These are phyloP conservation scores for Mastomys natalensis DNA, from an alignment of 2,113 vertebrate species.

Conservation along the genomic window DNA sequence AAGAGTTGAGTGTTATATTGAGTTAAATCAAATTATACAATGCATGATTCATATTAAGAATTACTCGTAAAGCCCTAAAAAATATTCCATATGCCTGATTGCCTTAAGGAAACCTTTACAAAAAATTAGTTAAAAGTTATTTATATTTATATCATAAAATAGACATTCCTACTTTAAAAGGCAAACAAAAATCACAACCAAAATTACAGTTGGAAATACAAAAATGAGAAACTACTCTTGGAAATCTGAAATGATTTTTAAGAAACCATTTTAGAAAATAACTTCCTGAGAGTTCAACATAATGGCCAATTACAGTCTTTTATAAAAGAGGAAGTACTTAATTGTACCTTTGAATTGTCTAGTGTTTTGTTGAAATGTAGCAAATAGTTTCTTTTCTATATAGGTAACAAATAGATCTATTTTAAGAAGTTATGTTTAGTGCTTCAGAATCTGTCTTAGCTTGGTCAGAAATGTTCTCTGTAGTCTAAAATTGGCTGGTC, in stretches of 20 bases:
- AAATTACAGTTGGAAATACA: slow-evolving; percentile 14
- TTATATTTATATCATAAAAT: slow-evolving; percentile 22
- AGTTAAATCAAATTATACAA: slow-evolving; percentile 15
- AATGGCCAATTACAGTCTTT: slow-evolving; percentile 58
- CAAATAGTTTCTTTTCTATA: slow-evolving; percentile 48
- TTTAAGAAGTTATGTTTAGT: slow-evolving; percentile 68
- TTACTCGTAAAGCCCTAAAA: not conserved
- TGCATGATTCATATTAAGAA: not conserved
- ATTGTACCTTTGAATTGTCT: slow-evolving; percentile 39
- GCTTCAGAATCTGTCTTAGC: slow-evolving; percentile 33
- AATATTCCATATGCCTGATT: not conserved
- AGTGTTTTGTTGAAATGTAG: slow-evolving; percentile 49
- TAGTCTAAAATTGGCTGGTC: slow-evolving; percentile 41
- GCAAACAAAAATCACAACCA: not conserved
- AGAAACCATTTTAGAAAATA: slow-evolving; percentile 42
- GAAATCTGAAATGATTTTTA: slow-evolving; percentile 2
- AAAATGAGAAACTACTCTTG: slow-evolving; percentile 39
- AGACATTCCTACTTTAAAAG: not conserved
- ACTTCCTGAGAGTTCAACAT: not conserved
- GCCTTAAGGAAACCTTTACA: not conserved
- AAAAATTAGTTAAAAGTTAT: not conserved
- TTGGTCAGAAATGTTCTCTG: slow-evolving; percentile 49
- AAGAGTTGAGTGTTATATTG: slow-evolving; percentile 30
- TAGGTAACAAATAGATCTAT: slow-evolving; percentile 44
- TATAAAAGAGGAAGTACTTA: slow-evolving; percentile 40